A percentile compares a stretch with the other conserved stretches of the same genome.
phyloP scores from a whole-genome alignment of 2,888 invertebrate genomes.

The Spialia ferax region DNA sequence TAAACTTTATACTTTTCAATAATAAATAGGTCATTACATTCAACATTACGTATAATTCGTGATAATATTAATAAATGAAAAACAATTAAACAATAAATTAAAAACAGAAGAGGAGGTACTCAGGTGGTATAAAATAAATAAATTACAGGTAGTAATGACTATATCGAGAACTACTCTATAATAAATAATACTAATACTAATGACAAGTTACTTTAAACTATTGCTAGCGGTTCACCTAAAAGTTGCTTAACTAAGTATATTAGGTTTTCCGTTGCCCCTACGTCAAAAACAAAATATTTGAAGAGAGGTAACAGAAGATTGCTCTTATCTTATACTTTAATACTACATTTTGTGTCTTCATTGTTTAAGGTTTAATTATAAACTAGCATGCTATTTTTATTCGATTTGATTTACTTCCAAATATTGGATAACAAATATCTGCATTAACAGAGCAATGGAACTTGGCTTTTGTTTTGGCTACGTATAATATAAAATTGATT shows the following conservation, averaged over 20 bases:
- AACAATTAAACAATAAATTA: slow-evolving; percentile 60
- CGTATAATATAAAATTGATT: slow-evolving; percentile 44
- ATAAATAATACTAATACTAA: slow-evolving; percentile 86
- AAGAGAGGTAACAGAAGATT: slow-evolving; percentile 85
- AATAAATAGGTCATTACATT: slow-evolving; percentile 37
- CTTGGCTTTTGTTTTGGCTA: slow-evolving; percentile 28
- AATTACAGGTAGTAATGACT: slow-evolving; percentile 76
- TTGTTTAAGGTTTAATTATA: slow-evolving; percentile 20
- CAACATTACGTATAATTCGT: slow-evolving; percentile 61
- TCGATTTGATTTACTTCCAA: slow-evolving; percentile 35
- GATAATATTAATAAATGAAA: slow-evolving; percentile 49
- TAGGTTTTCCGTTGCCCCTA: slow-evolving; percentile 84
- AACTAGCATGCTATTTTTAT: slow-evolving; percentile 26
- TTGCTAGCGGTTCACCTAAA: slow-evolving; percentile 82
- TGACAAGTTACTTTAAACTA: slow-evolving; percentile 85
- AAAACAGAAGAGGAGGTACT: slow-evolving; percentile 82
- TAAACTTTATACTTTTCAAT: slow-evolving; percentile 5
- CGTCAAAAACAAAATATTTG: slow-evolving; percentile 64
- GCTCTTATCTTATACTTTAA: slow-evolving; percentile 72
- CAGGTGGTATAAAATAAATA: slow-evolving; percentile 80
- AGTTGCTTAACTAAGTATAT: slow-evolving; percentile 66
- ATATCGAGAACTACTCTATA: slow-evolving; percentile 74
- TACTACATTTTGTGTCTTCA: slow-evolving; percentile 64
- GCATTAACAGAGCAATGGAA: slow-evolving; percentile 34
- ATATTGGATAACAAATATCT: slow-evolving; percentile 40